phyloP scores from a whole-genome alignment of 2,888 invertebrate species.

The Leptothorax acervorum region DNA sequence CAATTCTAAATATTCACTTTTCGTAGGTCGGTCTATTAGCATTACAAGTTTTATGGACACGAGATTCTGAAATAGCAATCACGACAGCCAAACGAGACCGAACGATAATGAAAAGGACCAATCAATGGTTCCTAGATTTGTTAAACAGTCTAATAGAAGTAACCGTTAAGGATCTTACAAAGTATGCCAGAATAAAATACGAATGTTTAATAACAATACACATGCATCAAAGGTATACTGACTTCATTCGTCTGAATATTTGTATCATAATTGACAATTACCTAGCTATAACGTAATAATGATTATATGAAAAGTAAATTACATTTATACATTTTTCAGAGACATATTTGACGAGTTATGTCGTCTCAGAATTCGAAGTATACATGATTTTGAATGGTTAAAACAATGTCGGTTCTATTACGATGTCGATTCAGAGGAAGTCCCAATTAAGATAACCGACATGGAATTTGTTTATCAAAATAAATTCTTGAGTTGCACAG shows the following conservation, averaged over 20 bases:
- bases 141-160: slow-evolving; percentile 94
- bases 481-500: slow-evolving; percentile 95
- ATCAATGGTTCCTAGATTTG: slow-evolving; percentile 92
- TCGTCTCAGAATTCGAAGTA: slow-evolving; percentile 89
- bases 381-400: slow-evolving; percentile 95
- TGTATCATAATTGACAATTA: background rate
- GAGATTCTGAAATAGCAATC: slow-evolving; percentile 92
- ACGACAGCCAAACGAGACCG: slow-evolving; percentile 90
- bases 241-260: background rate
- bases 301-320: background rate
- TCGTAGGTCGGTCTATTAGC: slow-evolving; percentile 92
- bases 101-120: slow-evolving; percentile 92
- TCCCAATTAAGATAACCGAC: slow-evolving; percentile 93
- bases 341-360: slow-evolving; percentile 95
- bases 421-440: slow-evolving; percentile 91
- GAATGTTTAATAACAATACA: slow-evolving; percentile 97
- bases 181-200: slow-evolving; percentile 91
- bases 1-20: background rate
- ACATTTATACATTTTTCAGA: slow-evolving; percentile 84
- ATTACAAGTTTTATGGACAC: slow-evolving; percentile 95
- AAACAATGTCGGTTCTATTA: slow-evolving; percentile 96
- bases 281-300: background rate
- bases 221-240: slow-evolving; percentile 93
- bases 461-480: slow-evolving; percentile 95
- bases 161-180: slow-evolving; percentile 92